Percentiles rank a stretch among this genome's conserved stretches.
Conservation (phyloP, 2,888 invertebrate genomes). For the Lepidonotus clava region DNA sequence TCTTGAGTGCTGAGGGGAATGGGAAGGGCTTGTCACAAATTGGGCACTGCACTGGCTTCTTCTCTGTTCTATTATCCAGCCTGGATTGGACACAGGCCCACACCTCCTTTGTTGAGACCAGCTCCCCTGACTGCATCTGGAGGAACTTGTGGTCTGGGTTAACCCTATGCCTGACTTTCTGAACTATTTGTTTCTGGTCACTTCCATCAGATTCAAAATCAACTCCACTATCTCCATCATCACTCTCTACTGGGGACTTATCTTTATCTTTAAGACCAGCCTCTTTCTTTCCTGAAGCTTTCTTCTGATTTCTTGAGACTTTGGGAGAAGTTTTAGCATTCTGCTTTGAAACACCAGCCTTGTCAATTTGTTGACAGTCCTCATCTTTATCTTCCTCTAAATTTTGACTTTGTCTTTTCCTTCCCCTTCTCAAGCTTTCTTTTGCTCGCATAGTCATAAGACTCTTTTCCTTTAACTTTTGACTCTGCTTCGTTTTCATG, state of each 20-base stretch:
- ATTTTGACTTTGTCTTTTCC: too few species aligned
- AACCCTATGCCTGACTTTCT: neutral
- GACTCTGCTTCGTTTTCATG: too few species aligned
- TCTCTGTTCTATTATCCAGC: neutral
- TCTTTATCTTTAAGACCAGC: too few species aligned
- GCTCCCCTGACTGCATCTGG: neutral
- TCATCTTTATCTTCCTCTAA: neutral
- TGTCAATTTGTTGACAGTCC: neutral
- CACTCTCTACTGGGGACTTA: neutral
- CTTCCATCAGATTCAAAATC: constrained; percentile 32
- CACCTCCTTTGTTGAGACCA: neutral
- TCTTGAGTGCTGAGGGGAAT: constrained; percentile 17
- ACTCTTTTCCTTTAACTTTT: too few species aligned
- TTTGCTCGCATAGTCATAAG: too few species aligned
- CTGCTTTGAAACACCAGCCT: neutral
- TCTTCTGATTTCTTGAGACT: too few species aligned
- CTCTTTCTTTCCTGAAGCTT: neutral
- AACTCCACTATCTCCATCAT: constrained; percentile 12
- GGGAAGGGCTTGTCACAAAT: constrained; percentile 32
- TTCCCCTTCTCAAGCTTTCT: too few species aligned
- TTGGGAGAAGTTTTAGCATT: too few species aligned
- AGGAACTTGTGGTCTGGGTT: neutral
- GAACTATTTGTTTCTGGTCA: neutral
- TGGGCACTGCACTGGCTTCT: neutral
- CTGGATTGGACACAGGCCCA: neutral